These are phyloP conservation scores for Cheilosia soror DNA, from an alignment of 2,888 invertebrate species.

Conservation along the genomic window DNA sequence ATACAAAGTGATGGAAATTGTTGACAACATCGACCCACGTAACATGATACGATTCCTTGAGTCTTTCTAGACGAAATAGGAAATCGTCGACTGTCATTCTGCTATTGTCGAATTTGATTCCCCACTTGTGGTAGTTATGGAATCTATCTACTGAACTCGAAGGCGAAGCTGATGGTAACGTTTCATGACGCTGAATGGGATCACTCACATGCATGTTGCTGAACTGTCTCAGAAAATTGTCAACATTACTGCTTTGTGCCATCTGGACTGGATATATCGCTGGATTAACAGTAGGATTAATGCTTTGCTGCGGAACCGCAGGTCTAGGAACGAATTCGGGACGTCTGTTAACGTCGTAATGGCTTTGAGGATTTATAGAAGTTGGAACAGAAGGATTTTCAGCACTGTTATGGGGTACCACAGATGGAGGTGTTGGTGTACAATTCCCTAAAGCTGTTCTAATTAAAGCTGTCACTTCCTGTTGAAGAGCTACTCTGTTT, in stretches of 20 bases:
- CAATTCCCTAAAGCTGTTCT: no score
- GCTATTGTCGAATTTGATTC: conserved; percentile 1
- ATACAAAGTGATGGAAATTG: conserved; percentile 1
- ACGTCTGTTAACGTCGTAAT: background rate
- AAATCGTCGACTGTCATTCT: conserved; percentile 7
- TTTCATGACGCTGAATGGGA: no score
- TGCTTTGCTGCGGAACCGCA: background rate
- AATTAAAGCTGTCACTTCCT: background rate
- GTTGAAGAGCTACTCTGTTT: background rate
- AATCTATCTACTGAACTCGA: background rate
- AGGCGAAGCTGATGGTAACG: background rate
- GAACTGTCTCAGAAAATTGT: background rate
- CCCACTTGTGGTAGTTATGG: background rate
- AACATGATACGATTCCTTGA: background rate
- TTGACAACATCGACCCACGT: background rate
- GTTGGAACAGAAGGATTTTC: background rate
- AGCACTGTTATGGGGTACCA: no score
- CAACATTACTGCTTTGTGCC: background rate
- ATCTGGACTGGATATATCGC: background rate
- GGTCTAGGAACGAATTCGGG: background rate
- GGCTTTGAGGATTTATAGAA: no score
- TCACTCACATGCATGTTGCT: no score
- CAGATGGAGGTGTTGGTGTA: no score
- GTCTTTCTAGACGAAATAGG: background rate
- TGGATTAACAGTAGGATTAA: background rate